A percentile compares a stretch with the other conserved stretches of the same genome.
Conservation (phyloP, 2,888 invertebrate genomes). For the Torymus aiolomorphi region DNA sequence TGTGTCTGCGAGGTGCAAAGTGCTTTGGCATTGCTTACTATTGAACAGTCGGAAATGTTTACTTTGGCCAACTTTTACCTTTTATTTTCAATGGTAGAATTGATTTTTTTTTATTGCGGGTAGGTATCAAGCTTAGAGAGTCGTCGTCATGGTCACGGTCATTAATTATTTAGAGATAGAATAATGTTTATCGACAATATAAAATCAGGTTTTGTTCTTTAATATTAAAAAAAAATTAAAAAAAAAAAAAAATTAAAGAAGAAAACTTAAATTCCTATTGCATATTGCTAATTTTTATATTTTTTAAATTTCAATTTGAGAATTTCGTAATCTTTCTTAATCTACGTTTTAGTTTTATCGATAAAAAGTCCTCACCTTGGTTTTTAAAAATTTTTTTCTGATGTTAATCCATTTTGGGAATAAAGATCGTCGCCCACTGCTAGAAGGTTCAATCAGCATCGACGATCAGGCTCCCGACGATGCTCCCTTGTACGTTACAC, state of each 20-base stretch:
- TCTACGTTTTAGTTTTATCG: conserved; percentile 16
- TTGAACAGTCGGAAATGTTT: conserved; percentile 32
- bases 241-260: no score
- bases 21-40: conserved; percentile 68
- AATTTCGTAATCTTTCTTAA: conserved; percentile 1
- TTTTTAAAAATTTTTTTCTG: conserved; percentile 7
- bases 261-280: no score
- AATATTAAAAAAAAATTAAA: no score
- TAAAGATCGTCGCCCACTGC: no score
- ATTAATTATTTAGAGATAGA: conserved; percentile 7
- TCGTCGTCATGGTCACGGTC: conserved; percentile 45
- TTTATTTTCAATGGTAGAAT: neutral
- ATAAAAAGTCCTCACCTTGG: conserved; percentile 46
- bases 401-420: no score
- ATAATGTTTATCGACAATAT: neutral
- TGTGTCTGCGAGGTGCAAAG: conserved; percentile 66
- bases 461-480: no score
- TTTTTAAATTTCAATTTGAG: no score
- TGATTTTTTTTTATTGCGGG: conserved; percentile 3
- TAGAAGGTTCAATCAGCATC: no score
- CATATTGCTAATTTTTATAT: no score
- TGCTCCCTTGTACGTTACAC: conserved; percentile 10
- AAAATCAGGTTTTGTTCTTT: no score
- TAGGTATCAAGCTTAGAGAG: conserved; percentile 46
- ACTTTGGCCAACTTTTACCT: neutral